Conservation (phyloP, 2,888 invertebrate genomes). For the Phorcus lineatus region DNA sequence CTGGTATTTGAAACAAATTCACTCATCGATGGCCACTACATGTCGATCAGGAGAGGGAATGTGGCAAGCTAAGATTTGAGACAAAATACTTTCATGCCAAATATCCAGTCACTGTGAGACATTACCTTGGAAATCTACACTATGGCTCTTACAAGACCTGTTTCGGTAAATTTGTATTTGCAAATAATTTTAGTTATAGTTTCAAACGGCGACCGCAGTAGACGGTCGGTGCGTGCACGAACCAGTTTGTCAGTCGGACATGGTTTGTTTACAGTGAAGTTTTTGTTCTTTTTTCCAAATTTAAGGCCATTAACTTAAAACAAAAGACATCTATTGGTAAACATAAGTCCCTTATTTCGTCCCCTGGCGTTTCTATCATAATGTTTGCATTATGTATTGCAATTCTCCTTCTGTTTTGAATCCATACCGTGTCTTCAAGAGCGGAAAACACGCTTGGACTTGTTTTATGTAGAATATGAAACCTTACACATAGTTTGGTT, state of each 20-base stretch:
- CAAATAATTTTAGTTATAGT: not conserved
- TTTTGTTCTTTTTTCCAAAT: too few species aligned
- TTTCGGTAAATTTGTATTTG: conserved; percentile 46
- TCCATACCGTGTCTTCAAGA: not conserved
- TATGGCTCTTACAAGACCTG: conserved; percentile 52
- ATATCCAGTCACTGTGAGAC: conserved; percentile 26
- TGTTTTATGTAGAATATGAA: too few species aligned
- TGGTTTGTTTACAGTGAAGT: not conserved
- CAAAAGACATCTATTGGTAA: too few species aligned
- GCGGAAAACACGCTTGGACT: conserved; percentile 5
- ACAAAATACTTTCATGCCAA: not conserved
- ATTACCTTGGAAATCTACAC: conserved; percentile 13
- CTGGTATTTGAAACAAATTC: conserved; percentile 55
- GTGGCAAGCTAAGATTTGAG: conserved; percentile 9
- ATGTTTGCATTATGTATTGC: too few species aligned
- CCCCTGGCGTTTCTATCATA: too few species aligned
- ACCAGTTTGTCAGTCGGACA: not conserved
- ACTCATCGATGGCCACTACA: conserved; percentile 14
- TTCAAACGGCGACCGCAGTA: not conserved
- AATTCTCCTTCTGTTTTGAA: too few species aligned
- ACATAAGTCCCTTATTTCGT: too few species aligned
- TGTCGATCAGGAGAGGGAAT: conserved; percentile 29
- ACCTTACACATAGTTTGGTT: not conserved
- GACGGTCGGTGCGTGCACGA: not conserved
- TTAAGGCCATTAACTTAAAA: too few species aligned